phyloP scores from a whole-genome alignment of 2,797 vertebrate species.

The Spondyliosoma cantharus region DNA sequence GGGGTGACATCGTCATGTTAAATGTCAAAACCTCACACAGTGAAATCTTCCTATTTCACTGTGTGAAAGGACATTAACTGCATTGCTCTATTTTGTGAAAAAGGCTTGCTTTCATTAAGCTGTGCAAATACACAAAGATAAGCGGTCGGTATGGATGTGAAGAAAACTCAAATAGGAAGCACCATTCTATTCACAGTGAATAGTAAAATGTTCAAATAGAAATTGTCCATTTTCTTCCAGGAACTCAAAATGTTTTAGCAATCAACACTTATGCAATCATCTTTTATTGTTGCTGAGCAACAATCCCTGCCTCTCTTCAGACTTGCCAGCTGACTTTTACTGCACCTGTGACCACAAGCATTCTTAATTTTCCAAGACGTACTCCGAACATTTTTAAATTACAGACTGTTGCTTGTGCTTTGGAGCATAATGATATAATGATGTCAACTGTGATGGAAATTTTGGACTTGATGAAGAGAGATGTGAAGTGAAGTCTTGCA shows the following conservation, averaged over 20 bases:
- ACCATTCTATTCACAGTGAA: conserved; percentile 1
- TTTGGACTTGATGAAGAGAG: no score
- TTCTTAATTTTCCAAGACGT: neutral
- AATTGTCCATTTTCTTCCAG: conserved; percentile 1
- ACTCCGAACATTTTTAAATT: neutral
- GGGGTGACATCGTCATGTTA: neutral
- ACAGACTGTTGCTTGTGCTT: neutral
- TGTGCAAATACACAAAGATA: neutral
- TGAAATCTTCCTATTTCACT: neutral
- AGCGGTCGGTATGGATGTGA: neutral
- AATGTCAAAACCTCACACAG: neutral
- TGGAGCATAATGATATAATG: neutral
- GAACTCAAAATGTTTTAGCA: conserved; percentile 23
- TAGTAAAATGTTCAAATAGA: neutral
- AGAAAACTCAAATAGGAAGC: neutral
- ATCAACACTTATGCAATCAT: neutral
- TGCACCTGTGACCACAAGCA: conserved; percentile 1
- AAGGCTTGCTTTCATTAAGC: neutral
- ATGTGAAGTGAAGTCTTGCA: no score
- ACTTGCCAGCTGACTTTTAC: conserved; percentile 10
- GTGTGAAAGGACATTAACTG: neutral
- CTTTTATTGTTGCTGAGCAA: conserved; percentile 23
- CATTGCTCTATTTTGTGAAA: neutral
- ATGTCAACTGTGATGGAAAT: no score
- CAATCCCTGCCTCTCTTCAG: conserved; percentile 20